Conservation (phyloP, 2,888 invertebrate species). For the Leptinotarsa juncta region DNA sequence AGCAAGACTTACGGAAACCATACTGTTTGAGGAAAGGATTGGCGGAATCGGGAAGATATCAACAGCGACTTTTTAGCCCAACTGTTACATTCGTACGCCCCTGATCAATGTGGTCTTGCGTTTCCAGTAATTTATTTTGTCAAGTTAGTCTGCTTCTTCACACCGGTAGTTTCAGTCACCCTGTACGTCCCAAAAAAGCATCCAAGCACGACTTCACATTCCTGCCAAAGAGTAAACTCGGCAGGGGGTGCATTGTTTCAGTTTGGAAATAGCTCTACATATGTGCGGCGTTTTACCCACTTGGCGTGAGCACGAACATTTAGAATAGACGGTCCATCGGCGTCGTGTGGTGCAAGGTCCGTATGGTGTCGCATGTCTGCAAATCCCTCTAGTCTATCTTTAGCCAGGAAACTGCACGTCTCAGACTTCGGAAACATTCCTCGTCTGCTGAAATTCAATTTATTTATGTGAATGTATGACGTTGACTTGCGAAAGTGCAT, state of each 20-base stretch:
- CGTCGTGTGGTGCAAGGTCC: conserved; percentile 1
- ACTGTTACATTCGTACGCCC: no score
- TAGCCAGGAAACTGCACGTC: background rate
- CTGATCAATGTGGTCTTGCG: no score
- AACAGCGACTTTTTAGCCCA: no score
- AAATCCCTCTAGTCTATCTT: background rate
- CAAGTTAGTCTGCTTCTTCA: no score
- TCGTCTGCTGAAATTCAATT: background rate
- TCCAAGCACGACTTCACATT: background rate
- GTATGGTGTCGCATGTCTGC: background rate
- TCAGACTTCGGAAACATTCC: background rate
- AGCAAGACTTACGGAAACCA: no score
- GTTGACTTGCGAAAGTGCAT: no score
- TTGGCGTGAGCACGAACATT: conserved; percentile 15
- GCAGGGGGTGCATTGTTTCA: background rate
- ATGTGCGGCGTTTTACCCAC: conserved; percentile 11
- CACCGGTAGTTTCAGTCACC: no score
- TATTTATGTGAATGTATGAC: no score
- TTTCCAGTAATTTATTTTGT: no score
- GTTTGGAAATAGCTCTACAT: conserved; percentile 19
- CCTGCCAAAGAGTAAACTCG: background rate
- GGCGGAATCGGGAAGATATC: no score
- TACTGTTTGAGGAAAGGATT: no score
- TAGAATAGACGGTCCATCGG: background rate
- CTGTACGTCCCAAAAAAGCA: background rate